These are phyloP conservation scores for Dermochelys coriacea DNA, from an alignment of 2,797 vertebrate species.

Conservation along the genomic window DNA sequence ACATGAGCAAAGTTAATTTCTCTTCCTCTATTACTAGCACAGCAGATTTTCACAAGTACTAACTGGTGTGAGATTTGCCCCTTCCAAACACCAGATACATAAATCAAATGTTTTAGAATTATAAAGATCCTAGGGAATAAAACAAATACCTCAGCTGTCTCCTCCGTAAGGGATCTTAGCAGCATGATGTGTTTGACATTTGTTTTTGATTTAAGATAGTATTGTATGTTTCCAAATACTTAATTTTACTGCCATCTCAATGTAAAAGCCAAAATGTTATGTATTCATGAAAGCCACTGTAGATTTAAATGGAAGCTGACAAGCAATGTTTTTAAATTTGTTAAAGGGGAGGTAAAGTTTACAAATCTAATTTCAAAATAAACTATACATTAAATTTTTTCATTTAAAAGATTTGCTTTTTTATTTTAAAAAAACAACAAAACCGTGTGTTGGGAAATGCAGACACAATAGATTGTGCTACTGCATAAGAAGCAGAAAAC, in stretches of 20 bases:
- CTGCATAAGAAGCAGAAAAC: not conserved
- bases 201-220: not conserved
- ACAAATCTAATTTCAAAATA: conserved; percentile 69
- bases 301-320: conserved; percentile 67
- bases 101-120: conserved; percentile 43
- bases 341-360: conserved; percentile 37
- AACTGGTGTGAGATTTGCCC: conserved; percentile 39
- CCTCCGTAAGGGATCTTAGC: not conserved
- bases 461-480: not conserved
- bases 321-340: conserved; percentile 68
- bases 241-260: conserved; percentile 52
- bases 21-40: not conserved
- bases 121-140: not conserved
- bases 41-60: not conserved
- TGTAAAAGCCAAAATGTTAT: conserved; percentile 66
- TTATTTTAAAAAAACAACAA: conserved; percentile 34
- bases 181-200: not conserved
- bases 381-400: conserved; percentile 70
- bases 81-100: conserved; percentile 44
- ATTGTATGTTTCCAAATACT: conserved; percentile 52
- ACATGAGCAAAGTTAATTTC: not conserved
- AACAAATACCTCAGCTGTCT: not conserved
- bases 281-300: conserved; percentile 61
- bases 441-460: not conserved
- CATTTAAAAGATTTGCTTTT: conserved; percentile 69